phyloP scores from a whole-genome alignment of 2,888 invertebrate genomes.

The Lypha dubia region DNA sequence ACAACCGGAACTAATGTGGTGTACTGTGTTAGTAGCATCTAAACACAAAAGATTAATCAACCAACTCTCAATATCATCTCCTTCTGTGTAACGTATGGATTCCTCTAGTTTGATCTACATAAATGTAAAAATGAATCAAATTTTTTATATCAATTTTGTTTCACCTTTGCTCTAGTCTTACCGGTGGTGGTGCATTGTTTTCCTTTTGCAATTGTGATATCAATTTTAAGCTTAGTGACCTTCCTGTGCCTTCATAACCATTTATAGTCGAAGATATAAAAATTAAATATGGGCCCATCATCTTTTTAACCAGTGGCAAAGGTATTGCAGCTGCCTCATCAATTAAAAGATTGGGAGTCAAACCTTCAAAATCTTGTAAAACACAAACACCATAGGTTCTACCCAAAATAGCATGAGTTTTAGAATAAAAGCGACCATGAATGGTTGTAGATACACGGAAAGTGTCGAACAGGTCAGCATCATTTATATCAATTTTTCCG shows the following conservation, averaged over 20 bases:
- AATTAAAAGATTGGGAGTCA: slow-evolving; percentile 98
- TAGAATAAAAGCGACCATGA: slow-evolving; percentile 98
- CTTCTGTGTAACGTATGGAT: slow-evolving; percentile 95
- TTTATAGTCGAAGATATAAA: slow-evolving; percentile 98
- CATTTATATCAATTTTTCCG: slow-evolving; percentile 94
- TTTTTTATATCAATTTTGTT: no score
- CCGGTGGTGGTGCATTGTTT: slow-evolving; percentile 86
- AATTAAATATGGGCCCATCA: slow-evolving; percentile 95
- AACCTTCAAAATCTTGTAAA: no score
- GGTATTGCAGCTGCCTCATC: slow-evolving; percentile 99
- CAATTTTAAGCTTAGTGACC: slow-evolving; percentile 96
- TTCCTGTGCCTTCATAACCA: slow-evolving; percentile 99
- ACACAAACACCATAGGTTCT: no score
- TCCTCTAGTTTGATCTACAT: slow-evolving; percentile 95
- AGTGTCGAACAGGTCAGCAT: slow-evolving; percentile 98
- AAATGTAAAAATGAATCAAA: slow-evolving; percentile 62
- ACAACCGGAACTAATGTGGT: slow-evolving; percentile 89
- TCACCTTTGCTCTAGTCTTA: no score
- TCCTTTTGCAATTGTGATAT: slow-evolving; percentile 92
- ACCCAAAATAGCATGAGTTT: no score
- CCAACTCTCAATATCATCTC: slow-evolving; percentile 96
- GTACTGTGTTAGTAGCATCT: slow-evolving; percentile 88
- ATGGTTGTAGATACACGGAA: slow-evolving; percentile 98
- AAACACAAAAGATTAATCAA: slow-evolving; percentile 95
- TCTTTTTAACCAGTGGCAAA: slow-evolving; percentile 93